These are phyloP conservation scores for Eonycteris spelaea DNA, from an alignment of 2,113 vertebrate genomes.

Conservation along the genomic window DNA sequence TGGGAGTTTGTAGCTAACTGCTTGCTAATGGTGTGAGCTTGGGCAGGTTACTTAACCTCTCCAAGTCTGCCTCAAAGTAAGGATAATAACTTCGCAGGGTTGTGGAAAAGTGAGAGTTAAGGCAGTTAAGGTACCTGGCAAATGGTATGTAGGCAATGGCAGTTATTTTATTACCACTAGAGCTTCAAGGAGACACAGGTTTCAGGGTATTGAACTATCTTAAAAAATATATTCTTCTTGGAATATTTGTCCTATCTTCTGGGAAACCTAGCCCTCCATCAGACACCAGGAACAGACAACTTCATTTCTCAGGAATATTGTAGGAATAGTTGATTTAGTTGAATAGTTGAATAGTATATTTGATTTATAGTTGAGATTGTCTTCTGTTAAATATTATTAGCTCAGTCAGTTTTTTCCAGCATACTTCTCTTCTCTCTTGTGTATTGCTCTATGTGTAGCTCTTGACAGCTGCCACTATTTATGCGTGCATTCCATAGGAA, in stretches of 20 bases:
- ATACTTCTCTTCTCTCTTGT: neutral
- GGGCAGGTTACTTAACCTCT: neutral
- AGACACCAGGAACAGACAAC: neutral
- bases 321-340: neutral
- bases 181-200: neutral
- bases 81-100: neutral
- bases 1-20: neutral
- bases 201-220: constrained; percentile 3
- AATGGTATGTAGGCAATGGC: neutral
- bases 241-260: neutral
- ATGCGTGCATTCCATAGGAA: neutral
- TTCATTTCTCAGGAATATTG: neutral
- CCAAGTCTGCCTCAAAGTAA: neutral
- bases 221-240: neutral
- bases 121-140: neutral
- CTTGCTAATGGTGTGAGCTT: neutral
- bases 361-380: neutral
- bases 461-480: neutral
- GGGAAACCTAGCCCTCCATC: neutral
- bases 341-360: too few relatives aligned
- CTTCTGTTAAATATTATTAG: neutral
- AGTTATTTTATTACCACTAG: neutral
- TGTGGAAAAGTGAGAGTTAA: neutral
- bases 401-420: neutral
- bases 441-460: neutral